A percentile compares a stretch with the other conserved stretches of the same genome.
Conservation (phyloP, 1,140 invertebrate genomes). For the Drosophila navojoa region DNA sequence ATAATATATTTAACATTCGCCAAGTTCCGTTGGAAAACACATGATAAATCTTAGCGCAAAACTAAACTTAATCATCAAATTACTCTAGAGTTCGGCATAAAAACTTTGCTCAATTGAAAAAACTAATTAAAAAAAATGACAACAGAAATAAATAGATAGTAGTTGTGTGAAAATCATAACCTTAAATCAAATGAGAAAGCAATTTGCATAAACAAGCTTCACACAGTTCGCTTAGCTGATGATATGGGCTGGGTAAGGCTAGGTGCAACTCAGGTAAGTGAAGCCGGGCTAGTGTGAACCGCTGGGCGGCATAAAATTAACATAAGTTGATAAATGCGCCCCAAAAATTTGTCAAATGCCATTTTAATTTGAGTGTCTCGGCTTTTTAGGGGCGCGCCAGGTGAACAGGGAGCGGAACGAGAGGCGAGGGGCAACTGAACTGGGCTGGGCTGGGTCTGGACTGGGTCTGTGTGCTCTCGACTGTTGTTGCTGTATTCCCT, state of each 20-base stretch:
- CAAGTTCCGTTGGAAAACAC: too few species aligned
- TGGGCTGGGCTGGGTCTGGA: not conserved
- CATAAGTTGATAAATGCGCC: slow-evolving; percentile 67
- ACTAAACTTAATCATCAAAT: too few species aligned
- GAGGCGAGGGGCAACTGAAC: not conserved
- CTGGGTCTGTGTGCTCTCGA: slow-evolving; percentile 5
- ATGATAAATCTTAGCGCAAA: too few species aligned
- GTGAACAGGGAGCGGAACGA: not conserved
- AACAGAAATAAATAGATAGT: not conserved
- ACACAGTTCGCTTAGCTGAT: too few species aligned
- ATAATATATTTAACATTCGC: too few species aligned
- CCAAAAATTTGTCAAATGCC: slow-evolving; percentile 72
- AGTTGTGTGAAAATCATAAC: slow-evolving; percentile 25
- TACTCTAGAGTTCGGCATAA: too few species aligned
- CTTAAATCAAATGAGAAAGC: slow-evolving; percentile 51
- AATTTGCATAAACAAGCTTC: slow-evolving; percentile 30
- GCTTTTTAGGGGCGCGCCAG: slow-evolving; percentile 47
- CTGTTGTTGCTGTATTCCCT: slow-evolving; percentile 36
- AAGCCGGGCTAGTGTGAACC: not conserved
- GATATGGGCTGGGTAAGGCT: not conserved
- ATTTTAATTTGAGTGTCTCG: slow-evolving; percentile 67
- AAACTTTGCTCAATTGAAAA: too few species aligned
- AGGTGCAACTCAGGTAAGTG: too few species aligned
- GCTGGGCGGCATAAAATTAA: slow-evolving; percentile 49
- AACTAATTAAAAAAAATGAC: not conserved